Evolutionary conservation across 2,888 invertebrate species (phyloP), one percentile per base, ranked within the genome.

Genomic region (Scaptodrosophila latifasciaeformis): DNA sequence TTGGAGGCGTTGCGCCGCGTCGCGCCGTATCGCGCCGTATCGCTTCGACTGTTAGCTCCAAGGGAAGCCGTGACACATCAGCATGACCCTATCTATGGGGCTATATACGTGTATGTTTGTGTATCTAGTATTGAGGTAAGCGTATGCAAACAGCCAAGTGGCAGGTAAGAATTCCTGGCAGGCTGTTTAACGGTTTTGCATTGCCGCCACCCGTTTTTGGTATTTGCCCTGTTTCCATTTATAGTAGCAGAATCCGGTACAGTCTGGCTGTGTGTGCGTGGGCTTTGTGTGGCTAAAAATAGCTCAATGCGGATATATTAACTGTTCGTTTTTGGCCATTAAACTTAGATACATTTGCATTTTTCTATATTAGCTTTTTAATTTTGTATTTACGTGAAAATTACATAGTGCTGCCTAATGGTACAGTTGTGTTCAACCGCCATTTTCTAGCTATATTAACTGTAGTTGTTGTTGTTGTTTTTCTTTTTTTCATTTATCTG

Each of bases 241-340:
- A 30, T 45, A n/a, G n/a, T n/a, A n/a, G n/a, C n/a, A n/a, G n/a
- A n/a, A n/a, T n/a, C n/a, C n/a, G n/a, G n/a, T n/a, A n/a, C n/a
- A n/a, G 9, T 15, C 12, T 19, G 40, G 24, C 7, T 29, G 13
- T 39, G 45, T 27, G 15, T 15, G 15, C 24, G 31, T 19, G 10
- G 12, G 34, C 34, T 31, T 27, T 49, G 37, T 47, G 24, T n/a
- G 31, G 40, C 40, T 61, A 59, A 61, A 67, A 62, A 66, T 74
- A 64, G 59, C 27, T 31, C 51, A 40, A 12, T 39, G 18, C 19
- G 34, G 35, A n/a, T 53, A 15, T 46, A 53, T 54, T 52, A 42
- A 40, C 19, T 34, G 35, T 31, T 29, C 24, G 34, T 46, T 58
- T 50, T 40, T n/a, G 35, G 13, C 34, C 34, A 62, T 49, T 50